phyloP scores from a whole-genome alignment of 2,113 vertebrate species.

The Pygoscelis antarcticus region DNA sequence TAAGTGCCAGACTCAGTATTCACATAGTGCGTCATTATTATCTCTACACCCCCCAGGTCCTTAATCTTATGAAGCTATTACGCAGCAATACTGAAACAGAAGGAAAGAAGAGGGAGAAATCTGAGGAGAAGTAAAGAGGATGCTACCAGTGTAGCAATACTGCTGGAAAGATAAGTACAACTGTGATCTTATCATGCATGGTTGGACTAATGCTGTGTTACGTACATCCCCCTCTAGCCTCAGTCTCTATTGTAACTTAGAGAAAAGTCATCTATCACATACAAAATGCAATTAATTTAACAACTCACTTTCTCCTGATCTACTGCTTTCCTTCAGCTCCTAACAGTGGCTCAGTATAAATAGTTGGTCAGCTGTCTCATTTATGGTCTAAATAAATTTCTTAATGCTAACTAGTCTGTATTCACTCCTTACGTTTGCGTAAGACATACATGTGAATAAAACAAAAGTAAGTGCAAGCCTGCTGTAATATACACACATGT shows the following conservation, averaged over 20 bases:
- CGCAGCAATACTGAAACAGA: conserved; percentile 10
- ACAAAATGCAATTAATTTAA: neutral
- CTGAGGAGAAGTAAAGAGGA: conserved; percentile 8
- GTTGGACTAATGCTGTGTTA: neutral
- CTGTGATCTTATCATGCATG: neutral
- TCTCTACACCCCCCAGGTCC: neutral
- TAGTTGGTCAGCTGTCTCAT: neutral
- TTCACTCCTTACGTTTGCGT: neutral
- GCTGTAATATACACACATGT: neutral
- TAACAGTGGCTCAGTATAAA: neutral
- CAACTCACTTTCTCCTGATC: neutral
- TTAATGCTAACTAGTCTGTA: neutral
- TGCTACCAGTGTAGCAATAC: neutral
- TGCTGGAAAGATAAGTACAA: neutral
- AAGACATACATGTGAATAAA: neutral
- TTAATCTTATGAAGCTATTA: conserved; percentile 36
- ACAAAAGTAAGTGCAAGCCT: neutral
- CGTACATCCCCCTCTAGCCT: neutral
- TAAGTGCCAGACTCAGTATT: conserved; percentile 76
- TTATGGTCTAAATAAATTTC: neutral
- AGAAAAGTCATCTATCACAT: neutral
- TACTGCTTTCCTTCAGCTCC: neutral
- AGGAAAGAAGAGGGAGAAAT: neutral
- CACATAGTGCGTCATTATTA: conserved; percentile 56
- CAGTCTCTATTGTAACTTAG: neutral